A percentile compares a stretch with the other conserved stretches of the same genome.
Conservation (phyloP, 2,888 invertebrate genomes). For the Sisyra terminalis region DNA sequence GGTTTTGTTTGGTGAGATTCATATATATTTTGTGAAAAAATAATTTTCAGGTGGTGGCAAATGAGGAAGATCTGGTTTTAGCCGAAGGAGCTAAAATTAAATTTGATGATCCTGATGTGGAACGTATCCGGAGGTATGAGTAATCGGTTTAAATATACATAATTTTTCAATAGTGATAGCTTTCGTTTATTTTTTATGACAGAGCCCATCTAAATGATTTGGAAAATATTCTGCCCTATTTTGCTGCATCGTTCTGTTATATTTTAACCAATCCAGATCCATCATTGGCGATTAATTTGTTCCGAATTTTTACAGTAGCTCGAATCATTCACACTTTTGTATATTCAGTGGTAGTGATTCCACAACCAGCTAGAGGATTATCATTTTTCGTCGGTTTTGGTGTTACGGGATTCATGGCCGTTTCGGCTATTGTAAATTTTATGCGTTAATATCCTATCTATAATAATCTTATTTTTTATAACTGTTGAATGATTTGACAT, state of each 20-base stretch:
- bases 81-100: slow-evolving; percentile 19
- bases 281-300: slow-evolving; percentile 32
- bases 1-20: too few species aligned
- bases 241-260: slow-evolving; percentile 41
- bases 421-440: slow-evolving; percentile 9
- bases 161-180: too few species aligned
- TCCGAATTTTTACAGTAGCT: slow-evolving; percentile 36
- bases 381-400: slow-evolving; percentile 26
- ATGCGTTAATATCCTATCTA: too few species aligned
- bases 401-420: slow-evolving; percentile 33
- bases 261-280: slow-evolving; percentile 37
- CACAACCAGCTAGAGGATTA: slow-evolving; percentile 37
- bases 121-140: slow-evolving; percentile 29
- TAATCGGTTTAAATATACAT: too few species aligned
- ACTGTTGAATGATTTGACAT: too few species aligned
- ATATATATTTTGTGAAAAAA: slow-evolving; percentile 10
- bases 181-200: slow-evolving; percentile 16
- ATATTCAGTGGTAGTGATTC: slow-evolving; percentile 41
- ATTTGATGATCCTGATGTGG: slow-evolving; percentile 28
- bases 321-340: slow-evolving; percentile 45
- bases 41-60: slow-evolving; percentile 32
- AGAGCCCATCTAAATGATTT: slow-evolving; percentile 56
- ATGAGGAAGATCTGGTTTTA: slow-evolving; percentile 30
- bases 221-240: slow-evolving; percentile 52
- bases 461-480: too few species aligned